Evolutionary conservation across 2,113 vertebrate species (phyloP).

Genomic region (Sminthopsis crassicaudata): DNA sequence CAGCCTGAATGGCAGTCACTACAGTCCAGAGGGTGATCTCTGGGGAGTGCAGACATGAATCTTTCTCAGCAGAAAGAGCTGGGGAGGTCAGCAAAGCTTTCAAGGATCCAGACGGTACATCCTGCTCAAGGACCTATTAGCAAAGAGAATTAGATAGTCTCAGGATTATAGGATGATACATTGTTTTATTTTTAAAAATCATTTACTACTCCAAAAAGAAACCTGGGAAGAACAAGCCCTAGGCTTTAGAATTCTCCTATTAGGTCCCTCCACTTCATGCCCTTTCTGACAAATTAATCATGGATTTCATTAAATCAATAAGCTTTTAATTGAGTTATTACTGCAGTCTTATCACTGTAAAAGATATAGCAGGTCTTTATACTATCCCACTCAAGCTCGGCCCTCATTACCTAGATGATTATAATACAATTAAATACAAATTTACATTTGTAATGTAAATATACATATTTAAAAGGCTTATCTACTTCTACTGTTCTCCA

Average conservation of each 20-base stretch:
- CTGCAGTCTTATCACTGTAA: neutral
- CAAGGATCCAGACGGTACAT: neutral
- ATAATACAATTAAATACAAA: neutral
- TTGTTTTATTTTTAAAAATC: neutral
- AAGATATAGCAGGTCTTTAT: neutral
- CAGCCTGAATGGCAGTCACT: conserved; percentile 72
- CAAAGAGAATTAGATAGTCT: neutral
- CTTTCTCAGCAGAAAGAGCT: conserved; percentile 10
- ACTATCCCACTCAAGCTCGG: neutral
- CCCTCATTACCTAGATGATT: neutral
- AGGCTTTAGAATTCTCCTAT: neutral
- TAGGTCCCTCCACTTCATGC: too few species aligned
- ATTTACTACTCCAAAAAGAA: neutral
- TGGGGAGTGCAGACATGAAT: conserved; percentile 63
- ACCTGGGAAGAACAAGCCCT: neutral
- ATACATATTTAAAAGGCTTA: neutral
- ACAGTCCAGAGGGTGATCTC: conserved; percentile 74
- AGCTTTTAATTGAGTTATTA: neutral
- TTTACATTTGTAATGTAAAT: too few species aligned
- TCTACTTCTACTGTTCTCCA: neutral
- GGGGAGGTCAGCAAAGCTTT: neutral
- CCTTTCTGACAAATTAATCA: too few species aligned
- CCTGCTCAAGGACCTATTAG: conserved; percentile 54
- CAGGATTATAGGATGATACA: neutral
- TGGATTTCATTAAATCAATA: too few species aligned